A percentile compares a stretch with the other conserved stretches of the same genome.
phyloP scores from a whole-genome alignment of 2,888 invertebrate genomes.

The Schrankia costaestrigalis region DNA sequence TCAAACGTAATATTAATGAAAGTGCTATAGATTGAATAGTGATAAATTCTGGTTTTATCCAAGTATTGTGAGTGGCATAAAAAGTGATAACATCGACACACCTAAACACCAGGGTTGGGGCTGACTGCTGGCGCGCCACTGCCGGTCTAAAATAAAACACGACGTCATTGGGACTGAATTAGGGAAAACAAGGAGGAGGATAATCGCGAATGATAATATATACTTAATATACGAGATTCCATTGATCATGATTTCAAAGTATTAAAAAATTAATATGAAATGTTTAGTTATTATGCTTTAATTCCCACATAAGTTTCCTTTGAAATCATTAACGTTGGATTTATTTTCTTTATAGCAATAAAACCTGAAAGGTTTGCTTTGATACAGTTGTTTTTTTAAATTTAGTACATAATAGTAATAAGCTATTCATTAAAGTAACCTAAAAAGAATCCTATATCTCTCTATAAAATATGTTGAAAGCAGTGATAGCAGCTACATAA shows the following conservation, averaged over 20 bases:
- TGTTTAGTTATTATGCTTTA: not conserved
- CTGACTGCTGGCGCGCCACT: conserved; percentile 80
- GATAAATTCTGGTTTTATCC: conserved; percentile 37
- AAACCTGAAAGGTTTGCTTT: conserved; percentile 25
- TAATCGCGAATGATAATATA: conserved; percentile 25
- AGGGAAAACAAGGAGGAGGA: conserved; percentile 44
- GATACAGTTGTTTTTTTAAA: conserved; percentile 26
- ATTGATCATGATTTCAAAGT: conserved; percentile 23
- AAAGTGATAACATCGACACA: conserved; percentile 79
- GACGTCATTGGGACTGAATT: conserved; percentile 65
- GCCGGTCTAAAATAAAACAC: conserved; percentile 81
- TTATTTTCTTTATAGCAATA: conserved; percentile 14
- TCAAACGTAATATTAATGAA: conserved; percentile 6
- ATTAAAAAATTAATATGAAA: not conserved
- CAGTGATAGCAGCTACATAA: conserved; percentile 35
- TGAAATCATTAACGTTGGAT: conserved; percentile 13
- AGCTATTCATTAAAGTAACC: conserved; percentile 25
- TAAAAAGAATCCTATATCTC: conserved; percentile 17
- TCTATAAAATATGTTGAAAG: conserved; percentile 31
- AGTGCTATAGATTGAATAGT: conserved; percentile 11
- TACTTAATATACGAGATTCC: conserved; percentile 23
- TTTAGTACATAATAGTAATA: conserved; percentile 19
- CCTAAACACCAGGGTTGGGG: conserved; percentile 81
- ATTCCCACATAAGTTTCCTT: not conserved
- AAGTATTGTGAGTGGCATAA: conserved; percentile 59